Evolutionary conservation across 2,113 vertebrate species (phyloP), one percentile per base, ranked within the genome.

Genomic region (Platysteira castanea): DNA sequence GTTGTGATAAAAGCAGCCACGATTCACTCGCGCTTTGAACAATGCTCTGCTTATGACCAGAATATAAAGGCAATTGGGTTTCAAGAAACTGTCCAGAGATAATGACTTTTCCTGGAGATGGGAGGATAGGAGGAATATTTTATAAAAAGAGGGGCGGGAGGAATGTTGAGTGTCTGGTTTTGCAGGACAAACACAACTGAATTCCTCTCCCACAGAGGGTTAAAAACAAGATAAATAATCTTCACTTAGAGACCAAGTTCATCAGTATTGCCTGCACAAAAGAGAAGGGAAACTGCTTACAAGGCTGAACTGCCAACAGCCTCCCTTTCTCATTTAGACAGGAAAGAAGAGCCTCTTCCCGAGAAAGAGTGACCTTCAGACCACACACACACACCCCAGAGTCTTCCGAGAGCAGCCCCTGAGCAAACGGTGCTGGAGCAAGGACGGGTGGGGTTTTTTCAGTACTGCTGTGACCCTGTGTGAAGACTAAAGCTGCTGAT

Each of bases 261-360:
- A 90, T 94, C 95, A 88, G 92, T 63, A 93, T 90, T 95, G 95
- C 76, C 93, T 90, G 68, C 87, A 74, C 65, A 88, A 91, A 71
- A 92, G 76, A 88, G 50, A 56, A 92, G 89, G 76, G 91, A 96
- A 97, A 96, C 60, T 97, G 94, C 96, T 95, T 96, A 92, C 86
- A 53, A 63, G 1, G 79, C 94, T 87, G 93, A 95, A 90, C 61
- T 4, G 39, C 80, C 90, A 90, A 89, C 85, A 90, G 78, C 94
- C 90, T 94, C 75, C 53, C 63, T 63, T 94, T 65, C 89, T 89
- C 80, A 24, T 82, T 96, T 30, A 59, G 53, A 44, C 33, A 70
- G 94, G 91, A 96, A 94, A 96, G 91, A 91, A 90, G 71, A 91
- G 79, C 63, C 59, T 94, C 69, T 90, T 84, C 74, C 63, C 0